Evolutionary conservation across 2,797 vertebrate genomes (phyloP), one percentile per base, ranked within the genome.

Genomic region (Mallotus villosus): DNA sequence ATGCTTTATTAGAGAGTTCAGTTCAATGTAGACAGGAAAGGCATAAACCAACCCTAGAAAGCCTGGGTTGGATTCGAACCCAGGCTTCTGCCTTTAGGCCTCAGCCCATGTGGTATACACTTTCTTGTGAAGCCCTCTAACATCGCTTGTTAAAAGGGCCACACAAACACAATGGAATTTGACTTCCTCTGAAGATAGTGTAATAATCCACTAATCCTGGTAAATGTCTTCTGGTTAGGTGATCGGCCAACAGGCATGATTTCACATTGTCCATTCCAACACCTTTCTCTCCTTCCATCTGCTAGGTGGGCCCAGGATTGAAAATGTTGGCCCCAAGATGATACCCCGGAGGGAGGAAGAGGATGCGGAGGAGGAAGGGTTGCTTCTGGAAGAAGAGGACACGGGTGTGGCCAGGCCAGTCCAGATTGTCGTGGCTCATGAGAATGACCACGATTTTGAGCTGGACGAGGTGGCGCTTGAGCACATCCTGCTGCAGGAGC

Each of bases 361-460:
- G 1, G 78, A 29, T 29, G 27, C 27, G 3, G 27, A 74, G 19
- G 75, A 75, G 11, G 67, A 53, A 11, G 53, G 14, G 21, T 32
- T 78, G 63, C 66, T 75, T 49, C 67, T 77, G 12, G 70, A 57
- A 8, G 64, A 29, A 19, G 70, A 72, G 64, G 75, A 27, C 5
- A 21, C 55, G 22, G 59, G 24, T 21, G 73, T 57, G 41, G 49
- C n/a, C n/a, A 9, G 74, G 29, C 95, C 95, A 51, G 89, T 96
- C 63, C 95, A 96, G 84, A 94, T 96, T 63, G 95, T 96, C 63
- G 85, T 95, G 74, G 94, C 95, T 67, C 93, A 92, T 62, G 92
- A 95, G 88, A 93, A 95, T 71, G 93, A 95, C 79, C 95, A 96
- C 87, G 94, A 94, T 81, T 96, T 96, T 83, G 94, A 96, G 79